Percentiles rank a stretch among this genome's conserved stretches.
phyloP scores from a whole-genome alignment of 2,113 vertebrate genomes.

The Callipepla squamata region DNA sequence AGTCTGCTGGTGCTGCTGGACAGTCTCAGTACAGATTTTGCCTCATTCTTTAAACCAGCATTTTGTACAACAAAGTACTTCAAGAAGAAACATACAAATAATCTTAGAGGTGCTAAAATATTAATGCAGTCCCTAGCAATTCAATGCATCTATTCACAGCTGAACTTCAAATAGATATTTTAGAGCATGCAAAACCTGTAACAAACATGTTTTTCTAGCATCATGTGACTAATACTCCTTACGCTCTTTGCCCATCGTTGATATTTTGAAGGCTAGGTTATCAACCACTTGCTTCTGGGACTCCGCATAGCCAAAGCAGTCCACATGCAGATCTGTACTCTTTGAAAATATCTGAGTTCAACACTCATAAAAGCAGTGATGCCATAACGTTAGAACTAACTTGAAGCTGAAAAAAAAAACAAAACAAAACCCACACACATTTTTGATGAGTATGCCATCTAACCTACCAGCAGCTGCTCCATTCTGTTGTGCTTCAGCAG shows the following conservation, averaged over 20 bases:
- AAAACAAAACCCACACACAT: no score
- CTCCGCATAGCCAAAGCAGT: background rate
- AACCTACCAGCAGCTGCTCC: background rate
- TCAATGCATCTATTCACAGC: background rate
- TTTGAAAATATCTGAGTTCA: background rate
- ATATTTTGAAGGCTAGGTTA: background rate
- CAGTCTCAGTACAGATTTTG: background rate
- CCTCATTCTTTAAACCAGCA: background rate
- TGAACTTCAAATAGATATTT: background rate
- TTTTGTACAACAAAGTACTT: background rate
- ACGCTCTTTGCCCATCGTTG: background rate
- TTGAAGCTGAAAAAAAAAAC: background rate
- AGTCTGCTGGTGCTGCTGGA: background rate
- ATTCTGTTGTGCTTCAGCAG: background rate
- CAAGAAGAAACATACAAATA: background rate
- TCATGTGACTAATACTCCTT: background rate
- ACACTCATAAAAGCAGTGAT: background rate
- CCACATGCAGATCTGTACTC: background rate
- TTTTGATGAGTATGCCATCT: background rate
- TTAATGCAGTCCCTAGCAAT: background rate
- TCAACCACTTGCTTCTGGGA: background rate
- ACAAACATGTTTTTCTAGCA: background rate
- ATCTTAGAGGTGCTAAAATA: conserved; percentile 14
- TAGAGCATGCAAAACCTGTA: background rate
- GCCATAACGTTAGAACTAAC: background rate